Evolutionary conservation across 2,888 invertebrate species (phyloP).

Genomic region (Biston betularia): DNA sequence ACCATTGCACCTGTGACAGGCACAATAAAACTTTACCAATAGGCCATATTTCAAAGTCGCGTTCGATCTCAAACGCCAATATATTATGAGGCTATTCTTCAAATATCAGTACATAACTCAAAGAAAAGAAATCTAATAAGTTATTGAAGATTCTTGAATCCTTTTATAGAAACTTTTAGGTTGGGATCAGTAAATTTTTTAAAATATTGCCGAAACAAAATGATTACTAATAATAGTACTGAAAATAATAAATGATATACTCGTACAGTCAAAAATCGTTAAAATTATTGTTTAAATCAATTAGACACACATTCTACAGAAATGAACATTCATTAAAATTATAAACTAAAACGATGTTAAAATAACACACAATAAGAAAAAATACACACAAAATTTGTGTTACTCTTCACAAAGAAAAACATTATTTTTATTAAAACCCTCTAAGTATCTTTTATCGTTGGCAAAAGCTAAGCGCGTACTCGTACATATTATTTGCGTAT

Average conservation of each 20-base stretch:
- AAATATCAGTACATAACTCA: slow-evolving; percentile 63
- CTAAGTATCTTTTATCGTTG: slow-evolving; percentile 24
- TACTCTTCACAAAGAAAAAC: no score
- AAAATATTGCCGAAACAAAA: background rate
- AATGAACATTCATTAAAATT: no score
- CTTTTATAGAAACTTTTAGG: slow-evolving; percentile 51
- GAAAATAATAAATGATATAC: no score
- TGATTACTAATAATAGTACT: no score
- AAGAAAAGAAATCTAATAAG: slow-evolving; percentile 65
- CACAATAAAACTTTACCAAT: slow-evolving; percentile 85
- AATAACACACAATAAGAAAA: no score
- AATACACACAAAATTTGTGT: no score
- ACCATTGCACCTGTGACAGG: slow-evolving; percentile 79
- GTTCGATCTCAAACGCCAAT: slow-evolving; percentile 82
- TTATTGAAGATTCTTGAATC: slow-evolving; percentile 57
- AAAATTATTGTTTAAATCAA: no score
- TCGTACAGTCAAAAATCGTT: no score
- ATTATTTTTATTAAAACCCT: slow-evolving; percentile 7
- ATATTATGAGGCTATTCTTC: slow-evolving; percentile 78
- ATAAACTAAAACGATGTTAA: no score
- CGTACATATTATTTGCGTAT: slow-evolving; percentile 68
- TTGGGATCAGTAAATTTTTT: background rate
- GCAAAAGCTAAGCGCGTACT: slow-evolving; percentile 57
- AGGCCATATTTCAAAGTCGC: slow-evolving; percentile 82
- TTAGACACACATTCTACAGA: no score